Evolutionary conservation across 2,888 invertebrate species (phyloP).

Genomic region (Lithophane semibrunnea): DNA sequence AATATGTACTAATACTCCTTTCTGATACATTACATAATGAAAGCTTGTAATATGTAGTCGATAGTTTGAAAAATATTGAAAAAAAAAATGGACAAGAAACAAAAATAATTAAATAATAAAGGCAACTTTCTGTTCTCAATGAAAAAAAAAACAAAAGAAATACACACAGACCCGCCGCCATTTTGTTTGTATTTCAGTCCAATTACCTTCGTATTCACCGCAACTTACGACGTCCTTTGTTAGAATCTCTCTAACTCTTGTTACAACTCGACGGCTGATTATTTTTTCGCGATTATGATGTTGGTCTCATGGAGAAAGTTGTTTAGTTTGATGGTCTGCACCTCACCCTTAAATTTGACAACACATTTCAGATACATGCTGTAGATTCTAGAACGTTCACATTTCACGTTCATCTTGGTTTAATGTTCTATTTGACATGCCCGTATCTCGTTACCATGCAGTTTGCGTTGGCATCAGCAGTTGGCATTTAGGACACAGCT

Average conservation of each 20-base stretch:
- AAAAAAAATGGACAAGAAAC: not conserved
- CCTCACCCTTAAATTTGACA: no score
- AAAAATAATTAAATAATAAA: not conserved
- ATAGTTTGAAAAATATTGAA: not conserved
- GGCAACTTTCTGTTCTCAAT: not conserved
- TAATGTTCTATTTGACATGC: conserved; percentile 52
- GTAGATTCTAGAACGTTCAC: conserved; percentile 20
- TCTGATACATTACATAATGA: not conserved
- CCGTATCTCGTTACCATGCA: conserved; percentile 58
- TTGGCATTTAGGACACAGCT: conserved; percentile 33
- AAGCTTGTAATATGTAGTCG: no score
- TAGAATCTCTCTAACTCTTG: conserved; percentile 4
- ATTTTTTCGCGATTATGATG: not conserved
- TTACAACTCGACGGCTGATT: not conserved
- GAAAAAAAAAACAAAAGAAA: not conserved
- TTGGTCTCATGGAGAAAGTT: no score
- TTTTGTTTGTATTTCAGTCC: conserved; percentile 6
- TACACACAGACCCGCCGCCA: conserved; percentile 78
- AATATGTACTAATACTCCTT: not conserved
- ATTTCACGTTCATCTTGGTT: conserved; percentile 39
- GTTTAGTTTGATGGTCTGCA: not conserved
- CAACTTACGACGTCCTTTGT: not conserved
- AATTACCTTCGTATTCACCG: not conserved
- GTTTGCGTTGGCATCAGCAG: conserved; percentile 42
- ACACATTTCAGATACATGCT: not conserved